A percentile compares a stretch with the other conserved stretches of the same genome.
Conservation (phyloP, 1,140 invertebrate genomes). For the Halotydeus destructor region DNA sequence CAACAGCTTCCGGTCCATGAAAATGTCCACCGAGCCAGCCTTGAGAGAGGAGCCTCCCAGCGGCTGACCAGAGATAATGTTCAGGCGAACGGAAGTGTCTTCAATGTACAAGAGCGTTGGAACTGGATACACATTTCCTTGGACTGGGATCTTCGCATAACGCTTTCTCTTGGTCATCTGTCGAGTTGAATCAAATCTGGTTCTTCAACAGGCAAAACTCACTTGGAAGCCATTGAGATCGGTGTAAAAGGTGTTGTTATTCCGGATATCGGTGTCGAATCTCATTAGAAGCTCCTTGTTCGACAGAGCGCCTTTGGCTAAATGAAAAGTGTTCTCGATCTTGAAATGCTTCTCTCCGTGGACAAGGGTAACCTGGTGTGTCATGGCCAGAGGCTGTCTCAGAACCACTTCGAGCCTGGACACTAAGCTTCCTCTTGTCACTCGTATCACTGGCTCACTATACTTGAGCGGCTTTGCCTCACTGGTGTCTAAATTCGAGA, state of each 20-base stretch:
- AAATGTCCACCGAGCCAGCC: constrained; percentile 29
- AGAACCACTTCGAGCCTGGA: constrained; percentile 26
- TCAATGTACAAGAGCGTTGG: constrained; percentile 62
- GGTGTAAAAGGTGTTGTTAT: constrained; percentile 45
- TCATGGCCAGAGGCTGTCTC: background rate
- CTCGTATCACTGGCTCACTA: constrained; percentile 7
- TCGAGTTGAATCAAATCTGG: no score
- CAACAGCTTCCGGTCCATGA: constrained; percentile 58
- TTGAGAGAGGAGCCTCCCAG: constrained; percentile 52
- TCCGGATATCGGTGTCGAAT: constrained; percentile 37
- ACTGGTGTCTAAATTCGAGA: constrained; percentile 25
- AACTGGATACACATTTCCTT: constrained; percentile 72
- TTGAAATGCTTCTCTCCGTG: constrained; percentile 4
- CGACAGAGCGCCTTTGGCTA: constrained; percentile 18
- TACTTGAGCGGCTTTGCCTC: constrained; percentile 13
- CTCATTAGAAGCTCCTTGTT: constrained; percentile 58
- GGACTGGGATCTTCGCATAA: constrained; percentile 48
- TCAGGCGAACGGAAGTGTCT: constrained; percentile 39
- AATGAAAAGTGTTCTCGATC: constrained; percentile 10
- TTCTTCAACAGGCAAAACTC: no score
- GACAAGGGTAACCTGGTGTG: constrained; percentile 5
- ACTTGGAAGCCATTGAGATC: constrained; percentile 88
- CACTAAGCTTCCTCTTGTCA: constrained; percentile 39
- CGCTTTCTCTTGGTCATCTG: constrained; percentile 58
- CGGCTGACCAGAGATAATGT: constrained; percentile 55